Evolutionary conservation across 2,797 vertebrate genomes (phyloP), one percentile per base, ranked within the genome.

Genomic region (Leptatherina wallacei): DNA sequence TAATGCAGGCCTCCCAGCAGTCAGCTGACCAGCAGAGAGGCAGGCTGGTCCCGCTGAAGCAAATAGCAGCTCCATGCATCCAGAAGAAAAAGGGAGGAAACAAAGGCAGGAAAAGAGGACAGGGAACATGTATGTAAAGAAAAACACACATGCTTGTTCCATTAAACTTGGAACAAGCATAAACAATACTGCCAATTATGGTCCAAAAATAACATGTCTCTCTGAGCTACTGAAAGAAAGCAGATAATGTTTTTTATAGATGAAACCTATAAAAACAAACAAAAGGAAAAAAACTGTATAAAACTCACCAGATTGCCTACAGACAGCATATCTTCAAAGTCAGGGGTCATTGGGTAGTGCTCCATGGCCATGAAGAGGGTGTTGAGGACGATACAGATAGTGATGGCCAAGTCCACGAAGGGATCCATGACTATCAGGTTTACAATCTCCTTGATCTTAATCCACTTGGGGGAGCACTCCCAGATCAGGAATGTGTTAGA

Each of bases 321-420:
- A 12, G 92, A 71, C 80, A 99, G 94, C 89, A 98, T 97, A 0
- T 95, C 72, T 30, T 98, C 95, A 72, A 99, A 99, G 1, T 96
- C 91, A 0, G 86, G 44, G 0, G 97, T 99, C 97, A 99, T 99
- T 9, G 98, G 98, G 79, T 99, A 98, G 87, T 99, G 98, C 82
- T 99, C 98, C 98, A 99, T 98, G 2, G 98, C 98, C 98, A 99
- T 99, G 88, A 99, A 99, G 69, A 99, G 86, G 0, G 98, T 99
- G 91, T 99, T 99, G 85, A 99, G 96, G 74, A 98, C 97, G 36
- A 99, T 99, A 84, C 98, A 99, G 93, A 99, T 99, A 89, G 98
- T 99, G 91, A 99, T 99, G 92, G 98, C 95, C 91, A 99, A 89
- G 87, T 99, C 98, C 85, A 99, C 98, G 29, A 99, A 99, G 29